phyloP scores from a whole-genome alignment of 1,140 invertebrate genomes.

The Asobara japonica region DNA sequence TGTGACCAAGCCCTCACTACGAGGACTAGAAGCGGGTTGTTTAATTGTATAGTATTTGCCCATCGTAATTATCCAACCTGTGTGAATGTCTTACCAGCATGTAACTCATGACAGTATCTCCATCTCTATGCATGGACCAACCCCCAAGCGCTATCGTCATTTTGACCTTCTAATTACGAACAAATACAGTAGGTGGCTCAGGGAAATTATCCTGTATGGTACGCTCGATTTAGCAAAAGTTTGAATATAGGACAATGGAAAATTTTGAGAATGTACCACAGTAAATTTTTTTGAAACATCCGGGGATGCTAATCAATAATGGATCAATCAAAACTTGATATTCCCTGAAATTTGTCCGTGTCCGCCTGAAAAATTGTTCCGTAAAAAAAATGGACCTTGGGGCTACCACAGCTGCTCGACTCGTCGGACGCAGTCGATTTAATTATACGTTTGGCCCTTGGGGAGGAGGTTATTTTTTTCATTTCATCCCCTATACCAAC shows the following conservation, averaged over 20 bases:
- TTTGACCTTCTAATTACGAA: conserved; percentile 55
- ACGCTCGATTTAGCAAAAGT: not conserved
- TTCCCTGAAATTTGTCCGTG: no score
- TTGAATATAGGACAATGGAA: no score
- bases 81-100: conserved; percentile 42
- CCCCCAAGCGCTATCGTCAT: conserved; percentile 18
- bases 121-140: conserved; percentile 1
- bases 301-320: not conserved
- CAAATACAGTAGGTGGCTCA: conserved; percentile 44
- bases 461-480: not conserved
- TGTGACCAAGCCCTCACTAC: conserved; percentile 22
- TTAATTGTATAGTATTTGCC: conserved; percentile 59
- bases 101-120: conserved; percentile 35
- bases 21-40: conserved; percentile 37
- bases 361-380: not conserved
- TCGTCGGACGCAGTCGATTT: conserved; percentile 10
- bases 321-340: no score
- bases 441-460: conserved; percentile 8
- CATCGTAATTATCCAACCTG: conserved; percentile 55
- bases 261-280: not conserved
- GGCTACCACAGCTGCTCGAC: not conserved
- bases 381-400: conserved; percentile 9
- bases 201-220: conserved; percentile 1
- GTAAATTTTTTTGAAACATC: not conserved
- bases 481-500: not conserved